Conservation (phyloP, 2,797 vertebrate species). For the Chiloscyllium punctatum region DNA sequence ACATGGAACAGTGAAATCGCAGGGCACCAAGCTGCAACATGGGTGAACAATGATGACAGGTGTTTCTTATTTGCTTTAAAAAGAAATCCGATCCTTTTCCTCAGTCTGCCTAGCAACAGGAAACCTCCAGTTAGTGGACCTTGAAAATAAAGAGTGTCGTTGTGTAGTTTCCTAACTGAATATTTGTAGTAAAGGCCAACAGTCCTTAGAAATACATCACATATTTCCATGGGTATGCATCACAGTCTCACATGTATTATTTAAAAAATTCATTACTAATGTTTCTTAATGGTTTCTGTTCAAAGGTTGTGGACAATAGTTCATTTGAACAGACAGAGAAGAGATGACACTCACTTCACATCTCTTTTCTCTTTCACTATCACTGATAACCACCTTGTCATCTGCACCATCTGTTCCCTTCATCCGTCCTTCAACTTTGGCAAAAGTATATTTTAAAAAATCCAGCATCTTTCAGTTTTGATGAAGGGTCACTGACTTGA, state of each 20-base stretch:
- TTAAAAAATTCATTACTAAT: too few species aligned
- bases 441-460: too few species aligned
- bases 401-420: too few species aligned
- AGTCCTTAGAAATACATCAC: neutral
- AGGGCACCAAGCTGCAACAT: neutral
- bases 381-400: too few species aligned
- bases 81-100: neutral
- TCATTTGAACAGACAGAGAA: too few species aligned
- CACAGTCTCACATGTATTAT: neutral
- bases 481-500: too few species aligned
- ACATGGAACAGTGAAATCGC: neutral
- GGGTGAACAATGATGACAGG: neutral
- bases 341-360: too few species aligned
- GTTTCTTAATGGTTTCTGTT: too few species aligned
- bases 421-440: too few species aligned
- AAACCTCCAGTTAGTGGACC: neutral
- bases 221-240: neutral
- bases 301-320: too few species aligned
- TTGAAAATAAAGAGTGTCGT: neutral
- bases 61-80: neutral
- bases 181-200: neutral
- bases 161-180: neutral
- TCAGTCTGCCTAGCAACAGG: neutral
- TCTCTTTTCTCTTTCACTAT: too few species aligned
- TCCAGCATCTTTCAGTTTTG: too few species aligned